These are phyloP conservation scores for Gila robusta DNA, from an alignment of 2,797 vertebrate species.

Conservation along the genomic window DNA sequence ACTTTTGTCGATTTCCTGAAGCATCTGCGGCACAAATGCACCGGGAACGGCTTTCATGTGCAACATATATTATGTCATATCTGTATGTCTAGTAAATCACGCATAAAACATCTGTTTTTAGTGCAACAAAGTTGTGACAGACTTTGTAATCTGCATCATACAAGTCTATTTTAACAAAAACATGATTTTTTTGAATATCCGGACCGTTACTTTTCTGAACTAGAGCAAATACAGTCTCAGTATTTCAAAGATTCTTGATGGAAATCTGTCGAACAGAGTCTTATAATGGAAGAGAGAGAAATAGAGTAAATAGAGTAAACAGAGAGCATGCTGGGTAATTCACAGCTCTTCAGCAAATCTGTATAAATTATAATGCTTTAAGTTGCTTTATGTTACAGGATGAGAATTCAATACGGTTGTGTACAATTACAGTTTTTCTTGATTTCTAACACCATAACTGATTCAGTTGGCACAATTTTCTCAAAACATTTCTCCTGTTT, in stretches of 20 bases:
- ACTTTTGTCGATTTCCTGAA: not conserved
- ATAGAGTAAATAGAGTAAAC: not conserved
- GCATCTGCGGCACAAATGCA: not conserved
- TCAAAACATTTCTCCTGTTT: too few relatives aligned
- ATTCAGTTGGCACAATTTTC: too few relatives aligned
- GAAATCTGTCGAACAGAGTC: not conserved
- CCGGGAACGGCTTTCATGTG: not conserved
- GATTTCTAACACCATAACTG: too few relatives aligned
- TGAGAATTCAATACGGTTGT: too few relatives aligned
- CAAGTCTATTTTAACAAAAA: not conserved
- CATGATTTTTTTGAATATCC: too few relatives aligned
- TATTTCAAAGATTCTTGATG: not conserved
- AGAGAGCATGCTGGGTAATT: not conserved
- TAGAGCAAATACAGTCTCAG: not conserved
- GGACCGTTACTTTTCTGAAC: not conserved
- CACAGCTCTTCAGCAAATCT: too few relatives aligned
- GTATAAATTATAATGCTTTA: not conserved
- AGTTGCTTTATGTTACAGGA: not conserved
- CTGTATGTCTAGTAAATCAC: not conserved
- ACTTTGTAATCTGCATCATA: not conserved
- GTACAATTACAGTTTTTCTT: too few relatives aligned
- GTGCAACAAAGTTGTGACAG: not conserved
- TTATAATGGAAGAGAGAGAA: not conserved
- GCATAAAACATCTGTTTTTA: not conserved
- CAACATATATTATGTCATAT: constrained; percentile 1